Percentiles rank a stretch among this genome's conserved stretches.
phyloP scores from a whole-genome alignment of 2,888 invertebrate genomes.

The Cephus pygmeus region DNA sequence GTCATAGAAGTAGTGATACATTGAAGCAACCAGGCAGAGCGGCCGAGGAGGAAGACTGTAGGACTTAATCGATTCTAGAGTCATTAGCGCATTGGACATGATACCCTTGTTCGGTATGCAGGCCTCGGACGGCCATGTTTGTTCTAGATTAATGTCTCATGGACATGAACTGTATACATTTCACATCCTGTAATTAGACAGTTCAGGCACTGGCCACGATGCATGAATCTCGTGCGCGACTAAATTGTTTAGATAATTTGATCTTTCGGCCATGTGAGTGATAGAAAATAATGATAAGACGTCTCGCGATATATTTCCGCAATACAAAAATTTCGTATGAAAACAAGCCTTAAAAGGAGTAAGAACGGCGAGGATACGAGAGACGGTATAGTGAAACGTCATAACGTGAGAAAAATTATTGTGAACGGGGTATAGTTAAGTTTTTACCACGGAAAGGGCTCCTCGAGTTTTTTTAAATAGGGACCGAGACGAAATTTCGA shows the following conservation, averaged over 20 bases:
- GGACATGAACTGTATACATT: slow-evolving; percentile 49
- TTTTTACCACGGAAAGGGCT: neutral
- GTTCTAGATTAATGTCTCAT: slow-evolving; percentile 58
- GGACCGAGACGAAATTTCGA: neutral
- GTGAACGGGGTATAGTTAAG: neutral
- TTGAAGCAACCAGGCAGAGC: slow-evolving; percentile 8
- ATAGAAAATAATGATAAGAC: neutral
- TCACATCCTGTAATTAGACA: slow-evolving; percentile 59
- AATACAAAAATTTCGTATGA: neutral
- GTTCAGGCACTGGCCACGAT: slow-evolving; percentile 19
- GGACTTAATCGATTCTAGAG: slow-evolving; percentile 56
- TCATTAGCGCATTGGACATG: slow-evolving; percentile 59
- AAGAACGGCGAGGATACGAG: neutral
- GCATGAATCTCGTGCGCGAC: neutral
- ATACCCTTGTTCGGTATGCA: slow-evolving; percentile 41
- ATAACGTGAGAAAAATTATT: neutral
- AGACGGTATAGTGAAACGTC: neutral
- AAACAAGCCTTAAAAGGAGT: neutral
- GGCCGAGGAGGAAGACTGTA: slow-evolving; percentile 13
- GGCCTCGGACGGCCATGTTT: slow-evolving; percentile 49
- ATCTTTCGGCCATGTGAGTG: neutral
- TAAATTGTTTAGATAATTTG: neutral
- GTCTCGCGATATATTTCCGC: neutral
- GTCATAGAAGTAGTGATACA: neutral
- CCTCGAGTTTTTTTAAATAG: neutral